Percentiles rank a stretch among this genome's conserved stretches.
Evolutionary conservation across 2,797 vertebrate genomes (phyloP).

Genomic region (Petrocephalus schoutedeni): DNA sequence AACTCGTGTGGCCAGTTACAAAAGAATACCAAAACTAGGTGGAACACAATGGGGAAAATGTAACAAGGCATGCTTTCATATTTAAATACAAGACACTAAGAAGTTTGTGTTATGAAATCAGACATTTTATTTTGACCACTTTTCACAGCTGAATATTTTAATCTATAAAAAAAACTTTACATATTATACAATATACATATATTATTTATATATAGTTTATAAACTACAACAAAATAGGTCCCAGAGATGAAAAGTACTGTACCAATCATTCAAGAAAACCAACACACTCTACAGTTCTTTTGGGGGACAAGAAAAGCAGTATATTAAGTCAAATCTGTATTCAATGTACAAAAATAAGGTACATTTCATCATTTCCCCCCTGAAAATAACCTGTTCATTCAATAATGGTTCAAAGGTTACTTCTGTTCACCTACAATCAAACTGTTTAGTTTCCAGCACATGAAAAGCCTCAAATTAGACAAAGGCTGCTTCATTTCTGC

Average conservation of each 20-base stretch:
- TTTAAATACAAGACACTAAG: conserved; percentile 16
- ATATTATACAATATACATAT: conserved; percentile 73
- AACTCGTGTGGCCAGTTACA: neutral
- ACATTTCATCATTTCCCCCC: neutral
- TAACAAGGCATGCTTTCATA: neutral
- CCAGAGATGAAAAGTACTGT: conserved; percentile 80
- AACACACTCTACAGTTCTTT: conserved; percentile 57
- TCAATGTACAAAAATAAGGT: conserved; percentile 22
- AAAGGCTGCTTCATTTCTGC: neutral
- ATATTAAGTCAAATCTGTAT: neutral
- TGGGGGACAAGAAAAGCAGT: conserved; percentile 37
- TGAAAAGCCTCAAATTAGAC: conserved; percentile 6
- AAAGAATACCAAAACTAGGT: neutral
- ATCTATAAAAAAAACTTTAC: conserved; percentile 79
- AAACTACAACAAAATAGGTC: conserved; percentile 72
- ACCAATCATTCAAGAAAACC: conserved; percentile 67
- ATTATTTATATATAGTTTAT: conserved; percentile 37
- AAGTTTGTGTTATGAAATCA: conserved; percentile 23
- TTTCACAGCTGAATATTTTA: conserved; percentile 71
- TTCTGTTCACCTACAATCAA: conserved; percentile 5
- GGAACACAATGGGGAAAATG: neutral
- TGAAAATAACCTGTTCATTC: neutral
- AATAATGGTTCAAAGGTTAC: neutral
- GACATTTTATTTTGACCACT: conserved; percentile 75
- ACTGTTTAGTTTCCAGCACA: neutral